Base-by-base conservation (phyloP, 2,888 invertebrate species). In the Troides oblongomaculatus region DNA sequence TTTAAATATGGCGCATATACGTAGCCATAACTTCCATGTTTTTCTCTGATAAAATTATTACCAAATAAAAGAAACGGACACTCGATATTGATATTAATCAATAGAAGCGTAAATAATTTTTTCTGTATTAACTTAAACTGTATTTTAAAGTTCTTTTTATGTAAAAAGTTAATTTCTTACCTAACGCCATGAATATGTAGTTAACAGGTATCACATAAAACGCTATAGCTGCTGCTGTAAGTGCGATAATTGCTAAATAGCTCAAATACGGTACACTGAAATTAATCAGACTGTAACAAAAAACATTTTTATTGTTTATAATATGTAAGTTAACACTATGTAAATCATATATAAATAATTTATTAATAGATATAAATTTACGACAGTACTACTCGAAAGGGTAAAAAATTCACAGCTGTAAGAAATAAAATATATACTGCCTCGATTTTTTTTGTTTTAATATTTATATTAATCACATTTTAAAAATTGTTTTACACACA, bases 181-280 rank as follows among this genome's bases (percentile, higher is more conserved):
- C 92, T 75, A 90, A 78, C 64, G 84, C 87, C 89, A 92, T 92
- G 72, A 92, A 87, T 73, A 92, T 75, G 75, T 90, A 92, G 76
- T 90, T 89, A 56, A 84, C 78, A 59, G 91, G 91, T 71, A 92
- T 79, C 6, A 90, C n/a, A 76, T 88, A 92, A 39, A 92, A 76
- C 1, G 81, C 86, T 56, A 84, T 67, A 0, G 90, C 80, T 2
- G 81, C 77, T 5, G 74, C 79, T 25, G 87, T 69, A 75, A 92
- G 71, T 8, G 80, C 83, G 2, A 82, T 70, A 78, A 90, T 86
- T 50, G 83, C 86, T 69, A 92, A 77, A 74, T 86, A 89, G 75
- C 92, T 92, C 71, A 92, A 75, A 74, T 92, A 92, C 21, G 92
- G 92, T 66, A 92, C 90, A 62, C 88, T 84, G 76, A 92, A 92